A percentile compares a stretch with the other conserved stretches of the same genome.
Conservation (phyloP, 2,888 invertebrate species). For the Sesia apiformis region DNA sequence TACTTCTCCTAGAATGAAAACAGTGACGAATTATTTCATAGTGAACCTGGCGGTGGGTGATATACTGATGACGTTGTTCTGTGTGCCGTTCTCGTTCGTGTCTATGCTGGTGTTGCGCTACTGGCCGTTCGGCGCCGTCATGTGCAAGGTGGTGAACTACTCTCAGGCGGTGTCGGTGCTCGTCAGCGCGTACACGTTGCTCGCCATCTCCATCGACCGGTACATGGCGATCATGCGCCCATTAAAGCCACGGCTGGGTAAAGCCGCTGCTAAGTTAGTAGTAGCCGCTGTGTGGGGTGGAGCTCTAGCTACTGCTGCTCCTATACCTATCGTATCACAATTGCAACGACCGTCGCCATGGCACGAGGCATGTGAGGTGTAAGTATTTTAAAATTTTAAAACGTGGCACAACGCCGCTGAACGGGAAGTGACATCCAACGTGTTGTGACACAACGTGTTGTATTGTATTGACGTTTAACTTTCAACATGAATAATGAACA, state of each 20-base stretch:
- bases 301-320: constrained; percentile 81
- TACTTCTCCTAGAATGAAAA: constrained; percentile 83
- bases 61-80: constrained; percentile 85
- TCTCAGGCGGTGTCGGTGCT: constrained; percentile 81
- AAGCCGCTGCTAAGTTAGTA: constrained; percentile 71
- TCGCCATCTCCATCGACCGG: constrained; percentile 87
- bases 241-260: constrained; percentile 81
- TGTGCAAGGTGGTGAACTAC: constrained; percentile 84
- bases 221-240: constrained; percentile 90
- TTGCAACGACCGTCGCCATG: constrained; percentile 70
- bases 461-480: too few relatives aligned
- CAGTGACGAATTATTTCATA: constrained; percentile 88
- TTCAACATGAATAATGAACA: too few relatives aligned
- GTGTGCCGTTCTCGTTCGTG: constrained; percentile 87
- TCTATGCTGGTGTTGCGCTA: constrained; percentile 80
- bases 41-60: constrained; percentile 87
- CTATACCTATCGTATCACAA: constrained; percentile 80
- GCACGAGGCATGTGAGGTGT: constrained; percentile 75
- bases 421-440: too few relatives aligned
- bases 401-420: too few relatives aligned
- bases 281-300: constrained; percentile 79
- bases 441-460: too few relatives aligned
- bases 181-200: constrained; percentile 86
- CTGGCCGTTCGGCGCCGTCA: constrained; percentile 84
- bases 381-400: constrained; percentile 27